phyloP scores from a whole-genome alignment of 2,113 vertebrate species.

The Larimichthys polyactis region DNA sequence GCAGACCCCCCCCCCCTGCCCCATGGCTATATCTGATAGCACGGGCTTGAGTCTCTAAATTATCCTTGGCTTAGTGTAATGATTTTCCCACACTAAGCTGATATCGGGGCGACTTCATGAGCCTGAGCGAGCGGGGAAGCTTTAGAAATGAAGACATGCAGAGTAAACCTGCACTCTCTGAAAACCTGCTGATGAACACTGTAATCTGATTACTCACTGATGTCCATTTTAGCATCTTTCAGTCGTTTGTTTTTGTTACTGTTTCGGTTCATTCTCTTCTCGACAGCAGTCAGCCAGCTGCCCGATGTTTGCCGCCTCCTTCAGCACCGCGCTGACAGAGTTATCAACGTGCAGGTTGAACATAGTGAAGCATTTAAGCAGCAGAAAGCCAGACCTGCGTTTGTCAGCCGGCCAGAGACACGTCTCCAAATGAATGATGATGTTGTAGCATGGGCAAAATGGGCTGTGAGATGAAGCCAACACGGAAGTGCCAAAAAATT shows the following conservation, averaged over 20 bases:
- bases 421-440: no score
- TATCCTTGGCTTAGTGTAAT: conserved; percentile 63
- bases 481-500: no score
- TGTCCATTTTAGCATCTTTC: background rate
- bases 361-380: no score
- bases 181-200: background rate
- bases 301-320: background rate
- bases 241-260: background rate
- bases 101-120: conserved; percentile 65
- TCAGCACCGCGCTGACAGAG: no score
- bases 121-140: conserved; percentile 29
- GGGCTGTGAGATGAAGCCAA: no score
- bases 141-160: conserved; percentile 29
- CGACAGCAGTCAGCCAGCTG: background rate
- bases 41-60: conserved; percentile 54
- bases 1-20: conserved; percentile 30
- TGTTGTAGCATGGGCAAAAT: no score
- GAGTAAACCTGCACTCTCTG: conserved; percentile 7
- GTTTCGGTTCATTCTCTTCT: background rate
- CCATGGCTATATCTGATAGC: conserved; percentile 54
- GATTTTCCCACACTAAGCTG: conserved; percentile 66
- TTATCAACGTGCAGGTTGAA: no score
- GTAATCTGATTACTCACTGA: background rate
- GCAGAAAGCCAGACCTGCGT: no score
- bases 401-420: no score